Evolutionary conservation across 2,797 vertebrate genomes (phyloP), one percentile per base, ranked within the genome.

Genomic region (Gorsachius magnificus): DNA sequence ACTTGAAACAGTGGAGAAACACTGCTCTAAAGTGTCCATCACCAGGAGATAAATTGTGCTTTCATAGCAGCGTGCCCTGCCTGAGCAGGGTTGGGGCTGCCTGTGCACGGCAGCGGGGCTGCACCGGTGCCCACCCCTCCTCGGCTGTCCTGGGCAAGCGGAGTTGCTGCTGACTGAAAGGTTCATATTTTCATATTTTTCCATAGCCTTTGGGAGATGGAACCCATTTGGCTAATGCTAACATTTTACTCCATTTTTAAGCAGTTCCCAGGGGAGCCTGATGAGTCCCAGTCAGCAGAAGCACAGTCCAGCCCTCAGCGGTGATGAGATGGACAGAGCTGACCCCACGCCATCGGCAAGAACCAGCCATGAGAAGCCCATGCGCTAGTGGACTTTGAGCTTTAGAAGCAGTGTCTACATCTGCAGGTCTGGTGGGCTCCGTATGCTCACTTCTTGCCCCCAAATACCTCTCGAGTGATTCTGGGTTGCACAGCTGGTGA

Each of bases 21-120:
- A 5, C 87, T 74, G 70, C 80, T 95, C 86, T 93, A 84, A 95
- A 94, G 87, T 92, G 82, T 96, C 92, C 89, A 87, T 92, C 95
- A 95, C 20, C 0, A 5, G 76, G 53, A 94, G 82, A 89, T 95
- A 89, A 96, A 92, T 91, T 60, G 60, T 36, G 43, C 94, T 96
- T 92, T 96, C 87, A 90, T 20, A 26, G 79, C 51, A 11, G n/a
- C 0, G 0, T 64, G 80, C 50, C 89, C 89, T 83, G 72, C 36
- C 2, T 1, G 43, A 91, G 84, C 4, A 0, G 72, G 76, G 68
- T 41, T 0, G 0, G 50, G 43, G 43, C 64, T 76, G 58, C 33
- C 61, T 25, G n/a, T 0, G 0, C 29, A 9, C 8, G 0, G 13
- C 50, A 22, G 56, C 0, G 2, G 68, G 77, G 61, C 51, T 71